Percentiles rank a stretch among this genome's conserved stretches.
Conservation (phyloP, 2,113 vertebrate genomes). For the Corynorhinus townsendii region DNA sequence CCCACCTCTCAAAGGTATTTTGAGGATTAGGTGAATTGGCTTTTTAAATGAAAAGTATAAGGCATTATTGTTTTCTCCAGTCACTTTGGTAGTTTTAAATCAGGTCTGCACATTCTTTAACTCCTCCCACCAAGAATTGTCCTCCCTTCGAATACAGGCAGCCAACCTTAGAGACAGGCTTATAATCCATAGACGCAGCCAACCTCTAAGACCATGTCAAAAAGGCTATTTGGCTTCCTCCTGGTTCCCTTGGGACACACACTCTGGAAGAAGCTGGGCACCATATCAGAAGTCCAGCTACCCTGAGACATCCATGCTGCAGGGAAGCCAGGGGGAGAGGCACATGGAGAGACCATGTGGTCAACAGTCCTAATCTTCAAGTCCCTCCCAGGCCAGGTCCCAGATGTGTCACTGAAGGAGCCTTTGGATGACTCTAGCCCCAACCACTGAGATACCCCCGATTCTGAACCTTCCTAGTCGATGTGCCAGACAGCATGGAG, state of each 20-base stretch:
- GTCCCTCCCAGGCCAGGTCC: not conserved
- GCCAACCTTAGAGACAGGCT: not conserved
- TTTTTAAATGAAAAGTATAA: not conserved
- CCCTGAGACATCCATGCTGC: not conserved
- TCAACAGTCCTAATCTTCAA: not conserved
- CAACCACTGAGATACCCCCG: not conserved
- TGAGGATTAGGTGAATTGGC: not conserved
- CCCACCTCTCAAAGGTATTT: not conserved
- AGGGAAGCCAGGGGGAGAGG: not conserved
- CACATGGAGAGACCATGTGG: not conserved
- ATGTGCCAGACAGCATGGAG: not conserved
- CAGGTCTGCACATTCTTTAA: not conserved
- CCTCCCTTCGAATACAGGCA: not conserved
- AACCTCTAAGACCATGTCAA: not conserved
- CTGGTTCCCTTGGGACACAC: not conserved
- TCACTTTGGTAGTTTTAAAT: not conserved
- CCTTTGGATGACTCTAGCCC: not conserved
- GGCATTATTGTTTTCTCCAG: not conserved
- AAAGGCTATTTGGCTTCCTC: not conserved
- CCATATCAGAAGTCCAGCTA: not conserved
- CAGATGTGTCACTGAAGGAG: not conserved
- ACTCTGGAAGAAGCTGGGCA: not conserved
- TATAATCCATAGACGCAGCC: not conserved
- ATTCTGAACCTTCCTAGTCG: not conserved
- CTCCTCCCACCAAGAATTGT: not conserved